Evolutionary conservation across 2,113 vertebrate genomes (phyloP).

Genomic region (Benitochromis conjunctus): DNA sequence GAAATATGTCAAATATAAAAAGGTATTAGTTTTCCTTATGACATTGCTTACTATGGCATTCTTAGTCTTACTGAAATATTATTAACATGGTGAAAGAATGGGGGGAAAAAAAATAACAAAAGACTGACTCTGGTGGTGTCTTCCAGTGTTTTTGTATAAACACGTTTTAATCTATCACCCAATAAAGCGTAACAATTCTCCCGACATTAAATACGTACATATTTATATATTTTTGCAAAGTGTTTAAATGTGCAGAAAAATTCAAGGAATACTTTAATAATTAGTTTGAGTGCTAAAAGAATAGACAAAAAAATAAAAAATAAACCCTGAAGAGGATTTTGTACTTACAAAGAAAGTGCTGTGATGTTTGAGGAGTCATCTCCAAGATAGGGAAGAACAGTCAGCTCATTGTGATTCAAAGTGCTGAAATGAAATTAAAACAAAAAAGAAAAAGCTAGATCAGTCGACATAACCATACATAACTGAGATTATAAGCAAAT

Average conservation of each 20-base stretch:
- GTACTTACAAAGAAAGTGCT: constrained; percentile 88
- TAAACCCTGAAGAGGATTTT: background rate
- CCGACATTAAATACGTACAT: background rate
- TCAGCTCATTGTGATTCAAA: constrained; percentile 94
- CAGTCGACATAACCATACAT: background rate
- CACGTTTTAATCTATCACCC: background rate
- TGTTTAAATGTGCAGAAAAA: background rate
- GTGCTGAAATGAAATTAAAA: constrained; percentile 71
- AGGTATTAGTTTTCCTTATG: background rate
- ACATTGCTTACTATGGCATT: background rate
- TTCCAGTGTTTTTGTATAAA: background rate
- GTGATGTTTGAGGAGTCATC: constrained; percentile 88
- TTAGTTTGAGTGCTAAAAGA: background rate
- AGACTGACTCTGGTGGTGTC: background rate
- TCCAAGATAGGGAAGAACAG: constrained; percentile 85
- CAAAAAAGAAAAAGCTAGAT: background rate
- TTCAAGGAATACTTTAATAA: background rate
- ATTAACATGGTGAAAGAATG: background rate
- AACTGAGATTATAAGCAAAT: background rate
- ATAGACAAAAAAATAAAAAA: background rate
- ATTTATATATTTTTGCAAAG: background rate
- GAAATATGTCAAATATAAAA: background rate
- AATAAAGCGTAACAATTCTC: background rate
- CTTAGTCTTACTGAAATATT: background rate
- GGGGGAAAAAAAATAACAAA: accelerated